A percentile compares a stretch with the other conserved stretches of the same genome.
These are phyloP conservation scores for Sparidentex hasta DNA, from an alignment of 2,797 vertebrate species.

Conservation along the genomic window DNA sequence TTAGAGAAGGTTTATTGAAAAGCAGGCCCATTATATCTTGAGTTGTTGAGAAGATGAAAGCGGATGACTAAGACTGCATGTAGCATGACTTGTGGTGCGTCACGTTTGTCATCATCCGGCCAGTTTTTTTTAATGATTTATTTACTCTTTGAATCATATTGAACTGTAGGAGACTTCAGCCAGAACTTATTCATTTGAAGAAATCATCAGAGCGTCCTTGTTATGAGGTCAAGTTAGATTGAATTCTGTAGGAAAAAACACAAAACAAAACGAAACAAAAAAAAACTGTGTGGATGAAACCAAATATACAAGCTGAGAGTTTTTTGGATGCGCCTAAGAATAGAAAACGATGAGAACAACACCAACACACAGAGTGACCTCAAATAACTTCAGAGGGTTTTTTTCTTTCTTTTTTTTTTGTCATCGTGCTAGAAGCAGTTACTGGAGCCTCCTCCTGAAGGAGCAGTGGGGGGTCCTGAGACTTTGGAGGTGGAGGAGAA, in stretches of 20 bases:
- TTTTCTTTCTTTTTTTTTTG: background rate
- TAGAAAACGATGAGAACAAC: background rate
- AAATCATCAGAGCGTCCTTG: background rate
- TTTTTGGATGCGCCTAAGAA: background rate
- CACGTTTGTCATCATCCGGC: background rate
- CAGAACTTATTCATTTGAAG: no score
- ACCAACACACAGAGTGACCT: background rate
- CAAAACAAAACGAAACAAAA: no score
- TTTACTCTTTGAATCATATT: background rate
- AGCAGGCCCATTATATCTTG: background rate
- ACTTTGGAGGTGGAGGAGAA: conserved; percentile 28
- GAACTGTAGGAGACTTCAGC: background rate
- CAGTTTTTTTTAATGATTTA: background rate
- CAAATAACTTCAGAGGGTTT: background rate
- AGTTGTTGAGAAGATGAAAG: conserved; percentile 10
- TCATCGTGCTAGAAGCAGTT: conserved; percentile 21
- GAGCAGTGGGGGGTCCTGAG: conserved; percentile 10
- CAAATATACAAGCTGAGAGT: background rate
- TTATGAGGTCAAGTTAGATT: no score
- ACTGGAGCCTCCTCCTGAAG: conserved; percentile 10
- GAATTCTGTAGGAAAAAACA: background rate
- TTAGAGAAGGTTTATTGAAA: background rate
- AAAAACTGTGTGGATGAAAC: background rate
- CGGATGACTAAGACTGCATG: background rate
- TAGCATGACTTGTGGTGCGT: background rate